These are phyloP conservation scores for Apogon hyalosoma DNA, from an alignment of 2,797 vertebrate genomes.

Conservation along the genomic window DNA sequence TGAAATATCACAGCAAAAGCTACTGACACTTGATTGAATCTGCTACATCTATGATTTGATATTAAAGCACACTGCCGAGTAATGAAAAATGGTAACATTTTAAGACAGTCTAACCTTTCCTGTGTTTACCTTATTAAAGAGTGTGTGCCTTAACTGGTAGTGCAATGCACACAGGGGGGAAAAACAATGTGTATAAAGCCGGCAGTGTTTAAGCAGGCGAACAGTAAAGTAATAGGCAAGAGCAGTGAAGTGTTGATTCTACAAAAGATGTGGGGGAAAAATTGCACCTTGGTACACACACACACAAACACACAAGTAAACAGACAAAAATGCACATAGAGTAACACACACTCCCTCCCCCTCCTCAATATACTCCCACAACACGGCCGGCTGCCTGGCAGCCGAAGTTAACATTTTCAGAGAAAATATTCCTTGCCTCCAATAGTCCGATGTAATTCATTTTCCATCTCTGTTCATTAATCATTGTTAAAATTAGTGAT, in stretches of 20 bases:
- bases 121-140: conserved; percentile 84
- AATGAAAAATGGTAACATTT: conserved; percentile 84
- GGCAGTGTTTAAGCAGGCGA: conserved; percentile 92
- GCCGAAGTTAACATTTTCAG: conserved; percentile 99
- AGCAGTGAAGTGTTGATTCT: conserved; percentile 98
- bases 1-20: conserved; percentile 41
- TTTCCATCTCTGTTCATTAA: conserved; percentile 99
- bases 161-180: conserved; percentile 68
- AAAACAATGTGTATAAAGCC: conserved; percentile 84
- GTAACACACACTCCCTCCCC: conserved; percentile 48
- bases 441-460: conserved; percentile 99
- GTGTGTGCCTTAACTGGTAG: conserved; percentile 75
- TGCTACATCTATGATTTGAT: conserved; percentile 65
- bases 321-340: conserved; percentile 12
- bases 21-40: conserved; percentile 62
- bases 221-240: conserved; percentile 96
- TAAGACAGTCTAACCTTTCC: conserved; percentile 86
- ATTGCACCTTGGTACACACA: conserved; percentile 66
- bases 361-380: conserved; percentile 87
- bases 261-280: conserved; percentile 90
- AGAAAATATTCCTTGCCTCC: conserved; percentile 99
- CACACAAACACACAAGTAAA: conserved; percentile 40
- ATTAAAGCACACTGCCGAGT: conserved; percentile 60
- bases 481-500: conserved; percentile 99
- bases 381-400: conserved; percentile 87